phyloP scores from a whole-genome alignment of 2,888 invertebrate genomes.

The Pristionchus maxplancki region DNA sequence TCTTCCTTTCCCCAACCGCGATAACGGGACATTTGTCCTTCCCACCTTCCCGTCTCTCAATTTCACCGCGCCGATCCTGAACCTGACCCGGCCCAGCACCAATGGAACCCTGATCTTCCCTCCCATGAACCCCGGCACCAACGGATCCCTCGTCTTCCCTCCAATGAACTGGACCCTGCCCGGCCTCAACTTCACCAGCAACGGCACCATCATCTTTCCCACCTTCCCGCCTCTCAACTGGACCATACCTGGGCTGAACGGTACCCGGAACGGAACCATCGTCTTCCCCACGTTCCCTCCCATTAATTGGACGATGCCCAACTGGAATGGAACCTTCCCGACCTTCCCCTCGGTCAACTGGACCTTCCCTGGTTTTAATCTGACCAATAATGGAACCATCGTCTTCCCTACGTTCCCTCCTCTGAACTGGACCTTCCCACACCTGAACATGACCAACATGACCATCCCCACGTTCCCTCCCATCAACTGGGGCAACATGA shows the following conservation, averaged over 20 bases:
- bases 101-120: background rate
- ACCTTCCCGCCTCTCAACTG: background rate
- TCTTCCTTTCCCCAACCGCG: background rate
- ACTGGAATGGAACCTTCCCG: background rate
- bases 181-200: background rate
- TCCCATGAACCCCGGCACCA: background rate
- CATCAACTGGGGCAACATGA: background rate
- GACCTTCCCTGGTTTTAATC: background rate
- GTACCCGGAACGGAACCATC: background rate
- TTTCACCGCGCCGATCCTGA: background rate
- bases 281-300: background rate
- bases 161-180: background rate
- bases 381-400: background rate
- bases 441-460: background rate
- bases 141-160: background rate
- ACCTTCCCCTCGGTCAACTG: background rate
- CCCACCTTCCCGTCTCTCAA: background rate
- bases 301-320: background rate
- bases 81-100: background rate
- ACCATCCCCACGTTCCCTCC: background rate
- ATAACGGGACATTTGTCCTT: background rate
- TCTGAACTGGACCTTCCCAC: background rate
- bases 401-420: background rate
- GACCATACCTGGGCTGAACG: background rate
- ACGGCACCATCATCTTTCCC: background rate